Evolutionary conservation across 1,140 invertebrate genomes (phyloP).

Genomic region (Drosophila suzukii): DNA sequence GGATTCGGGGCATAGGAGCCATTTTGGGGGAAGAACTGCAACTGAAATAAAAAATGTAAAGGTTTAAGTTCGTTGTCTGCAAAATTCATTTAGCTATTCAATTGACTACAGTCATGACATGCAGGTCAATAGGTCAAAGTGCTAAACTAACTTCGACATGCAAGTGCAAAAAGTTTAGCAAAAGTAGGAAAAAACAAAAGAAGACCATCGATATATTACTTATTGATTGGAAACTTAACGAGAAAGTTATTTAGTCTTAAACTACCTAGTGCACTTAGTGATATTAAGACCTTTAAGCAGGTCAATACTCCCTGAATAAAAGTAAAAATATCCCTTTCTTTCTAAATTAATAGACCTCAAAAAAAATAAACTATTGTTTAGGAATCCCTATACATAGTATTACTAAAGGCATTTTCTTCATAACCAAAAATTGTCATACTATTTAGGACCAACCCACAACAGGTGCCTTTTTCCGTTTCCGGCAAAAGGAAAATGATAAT

Average conservation of each 20-base stretch:
- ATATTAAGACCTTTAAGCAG: neutral
- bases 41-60: slow-evolving; percentile 15
- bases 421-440: neutral
- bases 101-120: slow-evolving; percentile 19
- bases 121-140: slow-evolving; percentile 68
- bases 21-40: slow-evolving; percentile 48
- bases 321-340: neutral
- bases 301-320: neutral
- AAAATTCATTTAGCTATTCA: slow-evolving; percentile 4
- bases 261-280: neutral
- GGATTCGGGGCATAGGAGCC: slow-evolving; percentile 81
- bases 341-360: neutral
- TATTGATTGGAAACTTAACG: slow-evolving; percentile 18
- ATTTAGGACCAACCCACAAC: slow-evolving; percentile 18
- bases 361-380: neutral
- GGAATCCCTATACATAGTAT: too few relatives aligned
- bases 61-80: slow-evolving; percentile 8
- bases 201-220: slow-evolving; percentile 1
- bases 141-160: slow-evolving; percentile 40
- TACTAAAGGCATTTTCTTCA: neutral
- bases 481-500: slow-evolving; percentile 30
- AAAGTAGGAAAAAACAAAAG: neutral
- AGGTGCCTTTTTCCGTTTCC: slow-evolving; percentile 27
- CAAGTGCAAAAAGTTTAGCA: slow-evolving; percentile 31
- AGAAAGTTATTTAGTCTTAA: neutral